Percentiles rank a stretch among this genome's conserved stretches.
phyloP scores from a whole-genome alignment of 2,113 vertebrate genomes.

The Ctenomys sociabilis region DNA sequence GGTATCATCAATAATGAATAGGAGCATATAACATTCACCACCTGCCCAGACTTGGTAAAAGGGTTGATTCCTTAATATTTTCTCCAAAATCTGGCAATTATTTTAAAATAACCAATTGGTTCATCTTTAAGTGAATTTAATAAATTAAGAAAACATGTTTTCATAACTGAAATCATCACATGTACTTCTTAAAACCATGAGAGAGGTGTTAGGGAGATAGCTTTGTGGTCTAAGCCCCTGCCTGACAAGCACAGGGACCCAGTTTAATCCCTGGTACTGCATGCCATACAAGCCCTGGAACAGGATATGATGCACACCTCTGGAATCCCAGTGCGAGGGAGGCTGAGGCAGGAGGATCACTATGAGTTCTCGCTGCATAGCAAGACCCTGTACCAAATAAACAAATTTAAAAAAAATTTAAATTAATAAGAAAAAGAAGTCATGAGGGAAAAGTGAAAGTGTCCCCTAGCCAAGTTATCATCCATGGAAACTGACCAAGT shows the following conservation, averaged over 20 bases:
- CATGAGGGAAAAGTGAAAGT: background rate
- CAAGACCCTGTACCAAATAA: too few relatives aligned
- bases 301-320: too few relatives aligned
- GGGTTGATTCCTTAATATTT: slow-evolving; percentile 18
- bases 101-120: slow-evolving; percentile 37
- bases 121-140: slow-evolving; percentile 12
- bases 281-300: too few relatives aligned
- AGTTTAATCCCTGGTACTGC: too few relatives aligned
- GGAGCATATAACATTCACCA: background rate
- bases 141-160: slow-evolving; percentile 27
- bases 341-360: too few relatives aligned
- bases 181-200: slow-evolving; percentile 9
- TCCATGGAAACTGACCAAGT: slow-evolving; percentile 54
- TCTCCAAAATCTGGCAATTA: background rate
- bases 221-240: too few relatives aligned
- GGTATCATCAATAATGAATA: background rate
- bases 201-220: too few relatives aligned
- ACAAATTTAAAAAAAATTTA: too few relatives aligned
- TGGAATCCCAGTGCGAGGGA: too few relatives aligned
- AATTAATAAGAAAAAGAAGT: background rate
- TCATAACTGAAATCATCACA: slow-evolving; percentile 39
- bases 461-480: slow-evolving; percentile 24
- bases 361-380: too few relatives aligned
- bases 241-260: too few relatives aligned
- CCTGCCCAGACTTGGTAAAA: background rate